A percentile compares a stretch with the other conserved stretches of the same genome.
Conservation (phyloP, 2,113 vertebrate genomes). For the Spermophilus dauricus region DNA sequence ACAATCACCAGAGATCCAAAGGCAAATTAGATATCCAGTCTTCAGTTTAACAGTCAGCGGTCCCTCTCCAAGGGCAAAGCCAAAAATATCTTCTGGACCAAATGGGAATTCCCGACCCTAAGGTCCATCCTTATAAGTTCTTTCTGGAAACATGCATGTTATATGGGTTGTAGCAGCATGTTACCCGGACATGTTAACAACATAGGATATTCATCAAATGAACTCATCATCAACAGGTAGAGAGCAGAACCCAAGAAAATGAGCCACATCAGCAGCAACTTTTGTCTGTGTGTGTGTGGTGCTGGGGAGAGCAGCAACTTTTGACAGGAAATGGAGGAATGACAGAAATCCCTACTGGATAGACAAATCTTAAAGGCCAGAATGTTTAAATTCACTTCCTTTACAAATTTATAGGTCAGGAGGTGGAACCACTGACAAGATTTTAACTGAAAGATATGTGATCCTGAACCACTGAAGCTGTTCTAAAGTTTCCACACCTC, state of each 20-base stretch:
- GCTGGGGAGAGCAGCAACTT: neutral
- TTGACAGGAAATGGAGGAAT: conserved; percentile 47
- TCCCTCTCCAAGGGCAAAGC: conserved; percentile 62
- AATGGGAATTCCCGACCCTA: conserved; percentile 1
- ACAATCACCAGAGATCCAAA: conserved; percentile 55
- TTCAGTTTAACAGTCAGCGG: conserved; percentile 20
- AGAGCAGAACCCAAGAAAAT: conserved; percentile 12
- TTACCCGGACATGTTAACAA: conserved; percentile 40
- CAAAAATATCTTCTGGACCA: conserved; percentile 68
- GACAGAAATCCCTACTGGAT: neutral
- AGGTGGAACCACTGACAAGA: neutral
- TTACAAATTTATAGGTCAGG: conserved; percentile 38
- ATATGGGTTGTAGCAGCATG: neutral
- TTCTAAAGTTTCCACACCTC: neutral
- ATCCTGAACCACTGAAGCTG: neutral
- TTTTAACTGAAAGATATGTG: conserved; percentile 43
- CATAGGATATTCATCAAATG: neutral
- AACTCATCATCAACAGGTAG: neutral
- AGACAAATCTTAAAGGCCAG: neutral
- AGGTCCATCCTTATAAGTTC: neutral
- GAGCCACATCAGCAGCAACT: neutral
- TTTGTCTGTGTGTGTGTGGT: neutral
- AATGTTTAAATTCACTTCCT: conserved; percentile 38
- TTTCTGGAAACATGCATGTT: conserved; percentile 39
- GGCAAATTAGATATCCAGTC: conserved; percentile 4